A percentile compares a stretch with the other conserved stretches of the same genome.
Conservation (phyloP, 2,888 invertebrate species). For the Tiliacea aurago region DNA sequence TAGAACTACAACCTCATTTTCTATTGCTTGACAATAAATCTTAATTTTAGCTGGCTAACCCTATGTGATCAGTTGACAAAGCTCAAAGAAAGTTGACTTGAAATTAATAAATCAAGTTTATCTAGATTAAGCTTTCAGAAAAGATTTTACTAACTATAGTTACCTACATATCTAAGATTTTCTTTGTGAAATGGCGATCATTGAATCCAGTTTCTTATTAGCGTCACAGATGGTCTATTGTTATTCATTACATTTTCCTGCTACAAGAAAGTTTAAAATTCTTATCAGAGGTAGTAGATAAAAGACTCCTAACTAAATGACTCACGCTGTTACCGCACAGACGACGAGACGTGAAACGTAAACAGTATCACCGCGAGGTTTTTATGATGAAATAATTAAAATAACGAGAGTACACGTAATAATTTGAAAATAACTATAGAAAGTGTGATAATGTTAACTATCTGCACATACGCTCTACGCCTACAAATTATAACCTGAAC, state of each 20-base stretch:
- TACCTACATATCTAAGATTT: background rate
- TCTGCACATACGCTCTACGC: slow-evolving; percentile 47
- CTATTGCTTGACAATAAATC: background rate
- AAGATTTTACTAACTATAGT: background rate
- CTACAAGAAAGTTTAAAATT: slow-evolving; percentile 14
- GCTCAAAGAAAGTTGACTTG: background rate
- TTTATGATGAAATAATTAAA: slow-evolving; percentile 43
- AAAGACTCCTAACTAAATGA: slow-evolving; percentile 4
- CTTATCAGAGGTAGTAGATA: background rate
- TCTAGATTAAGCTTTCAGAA: background rate
- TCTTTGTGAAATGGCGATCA: background rate
- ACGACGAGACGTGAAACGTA: background rate
- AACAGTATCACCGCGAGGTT: slow-evolving; percentile 15
- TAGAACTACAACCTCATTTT: background rate
- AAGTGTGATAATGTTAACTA: slow-evolving; percentile 62
- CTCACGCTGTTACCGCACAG: slow-evolving; percentile 21
- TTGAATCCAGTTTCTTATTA: background rate
- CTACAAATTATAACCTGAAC: slow-evolving; percentile 56
- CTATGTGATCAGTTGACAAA: background rate
- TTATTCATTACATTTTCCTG: background rate
- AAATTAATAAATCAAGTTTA: background rate
- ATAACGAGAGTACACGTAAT: slow-evolving; percentile 40
- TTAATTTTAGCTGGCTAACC: background rate
- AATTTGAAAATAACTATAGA: slow-evolving; percentile 59
- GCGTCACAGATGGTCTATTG: background rate